phyloP scores from a whole-genome alignment of 2,113 vertebrate genomes.

The Marmota monax region DNA sequence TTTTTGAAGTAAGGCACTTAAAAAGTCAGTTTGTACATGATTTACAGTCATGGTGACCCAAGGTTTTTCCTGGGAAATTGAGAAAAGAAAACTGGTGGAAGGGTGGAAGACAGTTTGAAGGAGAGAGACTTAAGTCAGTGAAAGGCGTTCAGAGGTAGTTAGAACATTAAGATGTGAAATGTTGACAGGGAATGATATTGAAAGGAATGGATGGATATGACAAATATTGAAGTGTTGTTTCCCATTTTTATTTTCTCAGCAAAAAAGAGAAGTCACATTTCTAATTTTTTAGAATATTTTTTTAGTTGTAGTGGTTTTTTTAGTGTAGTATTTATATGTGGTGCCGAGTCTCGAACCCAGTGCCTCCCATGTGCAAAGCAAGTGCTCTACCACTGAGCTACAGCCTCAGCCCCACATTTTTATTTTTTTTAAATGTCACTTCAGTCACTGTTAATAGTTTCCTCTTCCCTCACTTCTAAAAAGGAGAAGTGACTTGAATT shows the following conservation, averaged over 20 bases:
- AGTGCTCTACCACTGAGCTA: no score
- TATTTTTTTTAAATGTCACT: not conserved
- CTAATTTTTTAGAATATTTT: not conserved
- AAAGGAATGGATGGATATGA: slow-evolving; percentile 45
- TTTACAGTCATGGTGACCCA: not conserved
- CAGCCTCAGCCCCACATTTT: no score
- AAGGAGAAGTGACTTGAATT: slow-evolving; percentile 13
- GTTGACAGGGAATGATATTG: not conserved
- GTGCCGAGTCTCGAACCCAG: no score
- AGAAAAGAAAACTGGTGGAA: slow-evolving; percentile 31
- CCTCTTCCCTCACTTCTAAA: not conserved
- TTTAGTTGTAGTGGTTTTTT: no score
- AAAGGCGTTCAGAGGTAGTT: slow-evolving; percentile 12
- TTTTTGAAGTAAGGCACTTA: slow-evolving; percentile 46
- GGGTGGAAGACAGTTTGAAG: not conserved
- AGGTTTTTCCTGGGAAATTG: not conserved
- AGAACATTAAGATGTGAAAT: slow-evolving; percentile 28
- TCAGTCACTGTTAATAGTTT: slow-evolving; percentile 17
- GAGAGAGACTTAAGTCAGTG: not conserved
- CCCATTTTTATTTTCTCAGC: not conserved
- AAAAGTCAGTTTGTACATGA: slow-evolving; percentile 4
- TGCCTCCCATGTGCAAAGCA: no score
- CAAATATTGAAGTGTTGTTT: slow-evolving; percentile 16
- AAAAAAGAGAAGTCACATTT: not conserved
- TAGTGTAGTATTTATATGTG: no score